Conservation (phyloP, 2,113 vertebrate species). For the Aplodontia rufa region DNA sequence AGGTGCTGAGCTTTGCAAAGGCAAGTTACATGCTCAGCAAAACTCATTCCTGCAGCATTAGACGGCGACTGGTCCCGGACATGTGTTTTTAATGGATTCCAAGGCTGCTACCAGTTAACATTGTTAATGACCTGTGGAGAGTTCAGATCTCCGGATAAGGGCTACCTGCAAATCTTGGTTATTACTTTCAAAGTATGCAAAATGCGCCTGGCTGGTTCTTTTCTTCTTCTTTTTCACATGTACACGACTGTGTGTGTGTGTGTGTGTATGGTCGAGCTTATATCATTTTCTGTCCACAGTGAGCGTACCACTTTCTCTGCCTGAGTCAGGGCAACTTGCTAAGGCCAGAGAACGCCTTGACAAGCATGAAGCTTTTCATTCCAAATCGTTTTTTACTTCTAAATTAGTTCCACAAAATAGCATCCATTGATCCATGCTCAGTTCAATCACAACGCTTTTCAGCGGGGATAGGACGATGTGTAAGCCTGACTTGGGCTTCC, state of each 20-base stretch:
- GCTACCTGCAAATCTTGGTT: conserved; percentile 53
- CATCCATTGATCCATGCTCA: not conserved
- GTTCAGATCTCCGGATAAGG: conserved; percentile 61
- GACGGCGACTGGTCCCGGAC: conserved; percentile 33
- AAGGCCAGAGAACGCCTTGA: not conserved
- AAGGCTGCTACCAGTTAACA: conserved; percentile 62
- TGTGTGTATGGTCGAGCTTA: not conserved
- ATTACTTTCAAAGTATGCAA: conserved; percentile 42
- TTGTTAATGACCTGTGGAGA: conserved; percentile 58
- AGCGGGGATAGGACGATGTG: rapidly evolving
- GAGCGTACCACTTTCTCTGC: not conserved
- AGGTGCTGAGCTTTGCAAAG: conserved; percentile 75
- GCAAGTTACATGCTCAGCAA: conserved; percentile 63
- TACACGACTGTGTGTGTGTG: not conserved
- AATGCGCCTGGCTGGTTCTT: conserved; percentile 28
- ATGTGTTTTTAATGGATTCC: conserved; percentile 56
- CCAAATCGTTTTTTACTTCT: conserved; percentile 36
- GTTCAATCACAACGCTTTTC: not conserved
- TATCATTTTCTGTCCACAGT: not conserved
- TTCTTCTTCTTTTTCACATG: too few relatives aligned
- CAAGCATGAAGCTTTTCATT: not conserved
- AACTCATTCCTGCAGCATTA: conserved; percentile 53
- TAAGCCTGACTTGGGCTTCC: not conserved
- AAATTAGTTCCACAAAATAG: not conserved
- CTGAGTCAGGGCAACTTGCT: not conserved